A percentile compares a stretch with the other conserved stretches of the same genome.
These are phyloP conservation scores for Thamnophis sirtalis DNA, from an alignment of 2,113 vertebrate species.

Conservation along the genomic window DNA sequence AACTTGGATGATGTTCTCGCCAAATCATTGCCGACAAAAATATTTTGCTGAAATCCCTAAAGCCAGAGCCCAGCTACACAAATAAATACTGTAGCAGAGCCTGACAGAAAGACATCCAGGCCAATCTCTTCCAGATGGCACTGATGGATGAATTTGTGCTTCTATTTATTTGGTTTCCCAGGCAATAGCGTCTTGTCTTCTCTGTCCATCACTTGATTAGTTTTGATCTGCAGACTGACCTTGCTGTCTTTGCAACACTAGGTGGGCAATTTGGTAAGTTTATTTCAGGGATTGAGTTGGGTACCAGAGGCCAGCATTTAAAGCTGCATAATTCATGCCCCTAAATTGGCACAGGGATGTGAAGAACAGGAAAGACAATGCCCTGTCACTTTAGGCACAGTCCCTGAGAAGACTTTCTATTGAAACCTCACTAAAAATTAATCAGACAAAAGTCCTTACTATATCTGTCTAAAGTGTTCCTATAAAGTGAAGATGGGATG, in stretches of 20 bases:
- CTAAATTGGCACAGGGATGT: conserved; percentile 13
- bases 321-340: conserved; percentile 6
- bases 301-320: conserved; percentile 16
- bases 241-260: conserved; percentile 22
- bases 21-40: conserved; percentile 68
- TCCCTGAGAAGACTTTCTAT: neutral
- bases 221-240: conserved; percentile 47
- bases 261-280: conserved; percentile 55
- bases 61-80: conserved; percentile 78
- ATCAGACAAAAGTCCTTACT: neutral
- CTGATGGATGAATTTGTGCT: conserved; percentile 85
- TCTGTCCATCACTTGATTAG: conserved; percentile 65
- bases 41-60: conserved; percentile 66
- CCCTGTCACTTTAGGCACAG: neutral
- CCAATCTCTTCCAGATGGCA: conserved; percentile 94
- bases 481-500: neutral
- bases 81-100: conserved; percentile 85
- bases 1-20: conserved; percentile 61
- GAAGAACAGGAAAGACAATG: neutral
- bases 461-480: neutral
- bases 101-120: conserved; percentile 75
- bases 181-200: conserved; percentile 73
- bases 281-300: conserved; percentile 29
- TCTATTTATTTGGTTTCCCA: conserved; percentile 82
- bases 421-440: neutral